Percentiles rank a stretch among this genome's conserved stretches.
phyloP scores from a whole-genome alignment of 2,113 vertebrate species.

The Chelonoidis abingdonii region DNA sequence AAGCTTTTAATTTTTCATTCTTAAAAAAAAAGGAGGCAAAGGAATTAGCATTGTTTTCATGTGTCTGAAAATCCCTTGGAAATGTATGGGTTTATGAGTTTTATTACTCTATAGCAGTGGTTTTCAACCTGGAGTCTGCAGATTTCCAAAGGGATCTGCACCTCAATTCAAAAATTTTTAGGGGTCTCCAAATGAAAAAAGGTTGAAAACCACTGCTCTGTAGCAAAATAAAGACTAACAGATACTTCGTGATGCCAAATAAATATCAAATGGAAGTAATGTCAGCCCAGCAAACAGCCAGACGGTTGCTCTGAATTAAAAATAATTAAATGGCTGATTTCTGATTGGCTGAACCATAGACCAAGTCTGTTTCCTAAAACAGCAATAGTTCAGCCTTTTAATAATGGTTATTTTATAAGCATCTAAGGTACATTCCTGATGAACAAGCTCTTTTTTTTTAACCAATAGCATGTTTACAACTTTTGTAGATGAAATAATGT shows the following conservation, averaged over 20 bases:
- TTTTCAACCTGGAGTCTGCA: not conserved
- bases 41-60: not conserved
- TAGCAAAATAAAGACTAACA: not conserved
- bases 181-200: not conserved
- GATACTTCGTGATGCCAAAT: not conserved
- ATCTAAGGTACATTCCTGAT: not conserved
- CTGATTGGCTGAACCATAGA: not conserved
- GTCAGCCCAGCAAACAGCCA: not conserved
- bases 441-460: not conserved
- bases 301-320: not conserved
- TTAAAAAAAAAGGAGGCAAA: not conserved
- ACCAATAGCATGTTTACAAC: not conserved
- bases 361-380: not conserved
- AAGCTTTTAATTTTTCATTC: not conserved
- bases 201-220: not conserved
- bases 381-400: not conserved
- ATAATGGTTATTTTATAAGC: not conserved
- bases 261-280: not conserved
- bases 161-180: too few relatives aligned
- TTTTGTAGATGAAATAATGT: not conserved
- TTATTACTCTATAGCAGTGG: not conserved
- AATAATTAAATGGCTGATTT: not conserved
- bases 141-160: too few relatives aligned
- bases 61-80: not conserved
- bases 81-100: not conserved